Base-by-base conservation (phyloP, 2,888 invertebrate species). In the Agrotis exclamationis region DNA sequence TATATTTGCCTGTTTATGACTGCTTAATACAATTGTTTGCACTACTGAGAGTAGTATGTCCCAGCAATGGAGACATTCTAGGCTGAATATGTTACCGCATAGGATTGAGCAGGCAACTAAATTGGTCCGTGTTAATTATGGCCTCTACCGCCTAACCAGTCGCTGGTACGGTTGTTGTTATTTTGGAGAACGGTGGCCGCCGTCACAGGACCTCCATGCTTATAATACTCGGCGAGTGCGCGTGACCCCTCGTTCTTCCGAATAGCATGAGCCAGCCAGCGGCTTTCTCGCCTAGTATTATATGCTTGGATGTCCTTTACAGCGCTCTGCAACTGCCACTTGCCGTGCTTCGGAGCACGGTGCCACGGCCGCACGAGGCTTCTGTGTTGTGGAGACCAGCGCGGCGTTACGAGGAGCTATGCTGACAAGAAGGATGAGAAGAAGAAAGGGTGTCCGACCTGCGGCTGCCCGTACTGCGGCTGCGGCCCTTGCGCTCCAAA, bases 171-270 rank as follows among this genome's bases (percentile, higher is more conserved):
- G 79, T 79, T 83, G 24, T 87, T 93, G 94, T 94, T 95, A 94
- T 94, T 94, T 93, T 88, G 94, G 92, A 93, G 95, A 93, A 94
- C 93, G 93, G 91, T 90, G 92, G 92, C 88, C 90, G 90, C 91
- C 89, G 89, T 90, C 86, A 86, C 88, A 76, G 89, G 91, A 92
- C 88, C 83, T 91, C 93, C 93, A 91, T 85, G 89, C 90, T 78
- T 94, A 92, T 93, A 94, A 94, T 94, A 94, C 94, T 95, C 91
- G 92, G 90, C 90, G 89, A 88, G 87, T 80, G 85, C 84, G 87
- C 86, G 86, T 87, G 85, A 84, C 87, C 86, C 87, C 84, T 89
- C 91, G 93, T 94, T 94, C 93, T 92, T 93, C 94, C 85, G 87
- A 92, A 92, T 93, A 94, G 91, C 94, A 93, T 86, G 85, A 87